These are phyloP conservation scores for Ophiothrix spiculata DNA, from an alignment of 35 echinoderm and acorn worm genomes.

Conservation along the genomic window DNA sequence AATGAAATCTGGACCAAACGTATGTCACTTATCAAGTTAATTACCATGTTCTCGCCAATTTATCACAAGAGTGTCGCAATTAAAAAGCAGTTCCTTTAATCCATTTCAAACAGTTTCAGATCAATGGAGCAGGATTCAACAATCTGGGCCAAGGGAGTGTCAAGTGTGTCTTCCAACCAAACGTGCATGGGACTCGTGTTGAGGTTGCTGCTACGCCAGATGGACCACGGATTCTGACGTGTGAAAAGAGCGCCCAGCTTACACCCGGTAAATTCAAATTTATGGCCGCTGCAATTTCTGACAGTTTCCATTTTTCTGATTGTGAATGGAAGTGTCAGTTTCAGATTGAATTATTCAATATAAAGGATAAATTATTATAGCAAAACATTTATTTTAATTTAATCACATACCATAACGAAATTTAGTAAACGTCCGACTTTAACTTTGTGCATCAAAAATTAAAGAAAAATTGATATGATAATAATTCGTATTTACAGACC, in stretches of 20 bases:
- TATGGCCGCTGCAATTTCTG: neutral
- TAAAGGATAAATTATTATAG: neutral
- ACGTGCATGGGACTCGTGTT: neutral
- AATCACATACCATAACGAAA: neutral
- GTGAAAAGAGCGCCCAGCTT: neutral
- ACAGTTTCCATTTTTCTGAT: neutral
- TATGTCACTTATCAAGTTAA: neutral
- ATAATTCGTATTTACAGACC: too few species aligned
- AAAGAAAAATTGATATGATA: too few species aligned
- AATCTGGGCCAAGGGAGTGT: neutral
- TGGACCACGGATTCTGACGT: neutral
- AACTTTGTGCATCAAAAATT: too few species aligned
- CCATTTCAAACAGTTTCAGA: neutral
- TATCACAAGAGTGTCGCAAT: neutral
- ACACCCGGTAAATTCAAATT: neutral
- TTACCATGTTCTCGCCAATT: neutral
- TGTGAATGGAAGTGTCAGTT: neutral
- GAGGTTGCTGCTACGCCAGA: neutral
- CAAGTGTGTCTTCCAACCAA: neutral
- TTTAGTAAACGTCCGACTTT: too few species aligned
- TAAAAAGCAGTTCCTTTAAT: neutral
- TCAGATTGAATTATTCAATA: neutral
- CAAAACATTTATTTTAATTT: neutral
- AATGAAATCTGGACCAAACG: neutral
- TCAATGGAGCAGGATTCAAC: neutral